A percentile compares a stretch with the other conserved stretches of the same genome.
phyloP scores from a whole-genome alignment of 2,888 invertebrate genomes.

The Palloptera scutellata region DNA sequence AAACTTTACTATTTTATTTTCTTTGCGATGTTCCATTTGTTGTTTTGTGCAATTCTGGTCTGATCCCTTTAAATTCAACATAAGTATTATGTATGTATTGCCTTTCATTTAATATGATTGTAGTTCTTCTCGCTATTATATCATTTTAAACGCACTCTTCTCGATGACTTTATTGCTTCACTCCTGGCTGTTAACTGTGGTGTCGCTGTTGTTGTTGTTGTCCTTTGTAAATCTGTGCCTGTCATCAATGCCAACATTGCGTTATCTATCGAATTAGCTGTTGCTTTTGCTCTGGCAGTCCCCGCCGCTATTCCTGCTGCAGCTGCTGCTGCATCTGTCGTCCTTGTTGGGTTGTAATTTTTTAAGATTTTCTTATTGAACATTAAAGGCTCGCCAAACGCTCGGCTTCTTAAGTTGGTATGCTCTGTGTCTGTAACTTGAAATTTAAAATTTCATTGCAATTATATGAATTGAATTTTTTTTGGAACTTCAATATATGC shows the following conservation, averaged over 20 bases:
- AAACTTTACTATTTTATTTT: too few species aligned
- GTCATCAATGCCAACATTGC: too few species aligned
- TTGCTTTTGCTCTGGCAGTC: background rate
- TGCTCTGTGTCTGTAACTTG: slow-evolving; percentile 46
- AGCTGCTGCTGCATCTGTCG: slow-evolving; percentile 9
- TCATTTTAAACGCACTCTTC: slow-evolving; percentile 35
- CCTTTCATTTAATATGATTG: slow-evolving; percentile 1
- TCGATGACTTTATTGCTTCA: background rate
- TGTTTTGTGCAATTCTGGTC: background rate
- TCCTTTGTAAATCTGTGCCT: too few species aligned
- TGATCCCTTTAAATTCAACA: background rate
- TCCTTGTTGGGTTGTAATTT: slow-evolving; percentile 30
- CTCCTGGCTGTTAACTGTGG: slow-evolving; percentile 3
- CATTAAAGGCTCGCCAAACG: slow-evolving; percentile 83
- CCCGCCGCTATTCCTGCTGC: background rate
- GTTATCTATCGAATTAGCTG: background rate
- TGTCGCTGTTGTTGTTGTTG: background rate
- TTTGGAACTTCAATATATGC: too few species aligned
- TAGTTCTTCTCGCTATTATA: slow-evolving; percentile 31
- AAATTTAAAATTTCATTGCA: slow-evolving; percentile 15
- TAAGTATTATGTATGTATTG: too few species aligned
- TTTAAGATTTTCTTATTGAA: slow-evolving; percentile 57
- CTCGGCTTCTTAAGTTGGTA: slow-evolving; percentile 67
- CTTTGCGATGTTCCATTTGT: background rate
- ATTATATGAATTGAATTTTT: background rate